Base-by-base conservation (phyloP, 2,797 vertebrate genomes). In the Lutjanus argentimaculatus region DNA sequence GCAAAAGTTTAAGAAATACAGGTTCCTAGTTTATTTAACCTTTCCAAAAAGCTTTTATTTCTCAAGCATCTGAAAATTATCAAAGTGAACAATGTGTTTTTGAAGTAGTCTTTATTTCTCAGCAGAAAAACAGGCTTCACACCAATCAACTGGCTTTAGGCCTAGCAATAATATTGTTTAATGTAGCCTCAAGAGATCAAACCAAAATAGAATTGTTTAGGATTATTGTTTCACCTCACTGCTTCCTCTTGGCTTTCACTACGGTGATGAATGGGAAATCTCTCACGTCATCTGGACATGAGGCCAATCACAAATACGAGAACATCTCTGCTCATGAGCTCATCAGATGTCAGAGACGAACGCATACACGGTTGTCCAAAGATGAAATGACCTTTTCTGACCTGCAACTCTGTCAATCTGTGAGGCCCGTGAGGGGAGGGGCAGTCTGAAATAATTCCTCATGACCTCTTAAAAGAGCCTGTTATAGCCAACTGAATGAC, bases 191-290 rank as follows among this genome's bases (percentile, higher is more conserved):
- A 53, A 22, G 72, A 81, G 68, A 69, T 85, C 43, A 78, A 80
- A 84, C 68, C 61, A 64, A 72, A 88, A 80, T 73, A 80, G 75
- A 73, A 71, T n/a, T 82, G 59, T 79, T 85, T 58, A 69, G 76
- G 80, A 85, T 88, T 81, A 89, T 42, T 52, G 57, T 79, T 64
- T 73, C 7, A 14, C 9, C 55, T 22, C 15, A 25, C 30, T 67
- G 70, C 64, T 55, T 79, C 42, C 17, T 67, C 73, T 76, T 53
- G 30, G 62, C 17, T 21, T 68, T 36, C 25, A 9, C 48, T 62
- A 16, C 22, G 52, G 55, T 57, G 21, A 73, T 74, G 43, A 77
- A 74, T 15, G 70, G 43, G 59, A 85, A 73, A 83, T 79, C 56
- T 75, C 53, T 43, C 36, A 40, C 5, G 12, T 86, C 55, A 85